These are phyloP conservation scores for Hoplodrina blanda DNA, from an alignment of 2,888 invertebrate genomes.

Conservation along the genomic window DNA sequence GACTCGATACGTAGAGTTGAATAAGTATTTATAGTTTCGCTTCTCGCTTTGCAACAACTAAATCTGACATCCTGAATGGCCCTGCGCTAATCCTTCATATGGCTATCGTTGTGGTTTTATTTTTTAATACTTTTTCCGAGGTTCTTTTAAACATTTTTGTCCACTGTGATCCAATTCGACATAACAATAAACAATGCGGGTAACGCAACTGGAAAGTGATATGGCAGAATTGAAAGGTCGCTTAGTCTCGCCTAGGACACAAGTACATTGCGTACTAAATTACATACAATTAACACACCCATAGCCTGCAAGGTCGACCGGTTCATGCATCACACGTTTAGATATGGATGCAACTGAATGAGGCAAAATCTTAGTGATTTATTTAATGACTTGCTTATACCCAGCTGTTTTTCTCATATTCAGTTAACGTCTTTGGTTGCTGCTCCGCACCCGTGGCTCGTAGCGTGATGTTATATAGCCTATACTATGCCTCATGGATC, in stretches of 20 bases:
- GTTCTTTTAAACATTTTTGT: not conserved
- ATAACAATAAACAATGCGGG: conserved; percentile 32
- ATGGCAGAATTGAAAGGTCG: conserved; percentile 52
- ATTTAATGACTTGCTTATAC: not conserved
- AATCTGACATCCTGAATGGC: not conserved
- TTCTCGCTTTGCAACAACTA: not conserved
- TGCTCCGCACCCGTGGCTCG: no score
- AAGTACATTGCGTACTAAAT: conserved; percentile 58
- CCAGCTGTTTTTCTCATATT: no score
- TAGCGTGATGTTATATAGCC: no score
- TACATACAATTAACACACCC: conserved; percentile 66
- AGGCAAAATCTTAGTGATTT: conserved; percentile 42
- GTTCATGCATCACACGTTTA: conserved; percentile 64
- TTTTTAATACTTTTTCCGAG: not conserved
- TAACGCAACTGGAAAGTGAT: conserved; percentile 49
- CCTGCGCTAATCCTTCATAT: not conserved
- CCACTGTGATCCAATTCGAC: not conserved
- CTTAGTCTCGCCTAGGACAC: conserved; percentile 37
- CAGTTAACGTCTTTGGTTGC: no score
- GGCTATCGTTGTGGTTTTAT: not conserved
- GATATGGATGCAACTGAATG: conserved; percentile 49
- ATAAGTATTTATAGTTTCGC: not conserved
- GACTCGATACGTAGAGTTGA: not conserved
- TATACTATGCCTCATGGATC: no score
- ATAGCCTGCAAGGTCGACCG: conserved; percentile 69